Percentiles rank a stretch among this genome's conserved stretches.
These are phyloP conservation scores for Cybosia mesomella DNA, from an alignment of 2,888 invertebrate species.

Conservation along the genomic window DNA sequence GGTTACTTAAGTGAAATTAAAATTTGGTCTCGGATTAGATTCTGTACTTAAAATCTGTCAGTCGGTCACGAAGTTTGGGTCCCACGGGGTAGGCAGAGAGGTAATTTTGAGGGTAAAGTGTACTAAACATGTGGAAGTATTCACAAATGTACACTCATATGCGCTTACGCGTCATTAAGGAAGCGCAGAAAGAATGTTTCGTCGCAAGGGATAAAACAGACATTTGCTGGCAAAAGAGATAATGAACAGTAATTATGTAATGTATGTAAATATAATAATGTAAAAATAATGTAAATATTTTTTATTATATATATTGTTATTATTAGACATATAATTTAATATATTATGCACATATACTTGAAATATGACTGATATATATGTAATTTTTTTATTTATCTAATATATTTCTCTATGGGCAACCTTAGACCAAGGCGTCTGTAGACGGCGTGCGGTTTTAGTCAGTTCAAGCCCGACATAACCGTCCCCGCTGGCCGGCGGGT, in stretches of 20 bases:
- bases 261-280: too few species aligned
- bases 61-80: not conserved
- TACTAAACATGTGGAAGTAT: constrained; percentile 1
- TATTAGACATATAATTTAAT: too few species aligned
- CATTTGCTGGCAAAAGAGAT: not conserved
- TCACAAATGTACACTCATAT: not conserved
- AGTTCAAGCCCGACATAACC: too few species aligned
- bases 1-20: not conserved
- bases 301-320: too few species aligned
- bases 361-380: too few species aligned
- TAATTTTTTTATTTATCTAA: too few species aligned
- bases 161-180: not conserved
- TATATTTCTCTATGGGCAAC: too few species aligned
- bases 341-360: too few species aligned
- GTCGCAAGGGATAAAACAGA: not conserved
- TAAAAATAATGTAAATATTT: too few species aligned
- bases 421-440: too few species aligned
- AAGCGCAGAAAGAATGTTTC: not conserved
- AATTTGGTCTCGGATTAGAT: not conserved
- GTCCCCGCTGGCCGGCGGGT: too few species aligned
- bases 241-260: not conserved
- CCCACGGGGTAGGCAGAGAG: not conserved
- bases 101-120: not conserved
- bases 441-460: too few species aligned
- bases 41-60: not conserved